Conservation (phyloP, 2,888 invertebrate genomes). For the Trachelus tabidus region DNA sequence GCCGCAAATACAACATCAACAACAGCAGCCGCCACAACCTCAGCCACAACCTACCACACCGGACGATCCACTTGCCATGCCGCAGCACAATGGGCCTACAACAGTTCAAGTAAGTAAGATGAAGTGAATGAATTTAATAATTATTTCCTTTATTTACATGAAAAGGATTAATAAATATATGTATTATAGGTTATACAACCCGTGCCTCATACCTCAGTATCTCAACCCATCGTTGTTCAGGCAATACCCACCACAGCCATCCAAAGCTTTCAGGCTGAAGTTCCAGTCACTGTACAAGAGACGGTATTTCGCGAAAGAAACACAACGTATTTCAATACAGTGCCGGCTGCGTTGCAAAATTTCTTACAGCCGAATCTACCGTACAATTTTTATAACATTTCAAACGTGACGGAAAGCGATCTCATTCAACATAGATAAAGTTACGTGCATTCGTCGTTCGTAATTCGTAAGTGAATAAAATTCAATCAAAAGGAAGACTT, state of each 20-base stretch:
- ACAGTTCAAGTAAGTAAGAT: conserved; percentile 39
- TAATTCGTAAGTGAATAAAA: not conserved
- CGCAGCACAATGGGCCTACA: conserved; percentile 34
- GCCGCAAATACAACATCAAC: conserved; percentile 39
- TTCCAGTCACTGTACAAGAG: conserved; percentile 19
- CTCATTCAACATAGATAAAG: conserved; percentile 54
- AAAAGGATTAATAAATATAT: not conserved
- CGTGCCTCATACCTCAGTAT: conserved; percentile 46
- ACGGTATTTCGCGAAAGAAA: conserved; percentile 52
- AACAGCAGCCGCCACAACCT: conserved; percentile 27
- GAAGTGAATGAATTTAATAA: not conserved
- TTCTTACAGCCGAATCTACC: conserved; percentile 58
- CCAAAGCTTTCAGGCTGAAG: conserved; percentile 52
- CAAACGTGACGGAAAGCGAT: conserved; percentile 54
- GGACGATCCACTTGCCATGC: conserved; percentile 28
- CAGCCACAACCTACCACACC: conserved; percentile 22
- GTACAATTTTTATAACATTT: conserved; percentile 62
- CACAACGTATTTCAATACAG: conserved; percentile 53
- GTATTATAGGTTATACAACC: conserved; percentile 53
- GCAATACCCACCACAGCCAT: conserved; percentile 51
- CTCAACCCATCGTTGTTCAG: conserved; percentile 60
- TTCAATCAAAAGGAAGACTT: not conserved
- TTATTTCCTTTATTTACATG: not conserved
- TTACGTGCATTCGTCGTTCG: not conserved
- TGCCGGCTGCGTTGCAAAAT: conserved; percentile 51